Conservation (phyloP, 1,140 invertebrate species). For the Lanistes nyassanus region DNA sequence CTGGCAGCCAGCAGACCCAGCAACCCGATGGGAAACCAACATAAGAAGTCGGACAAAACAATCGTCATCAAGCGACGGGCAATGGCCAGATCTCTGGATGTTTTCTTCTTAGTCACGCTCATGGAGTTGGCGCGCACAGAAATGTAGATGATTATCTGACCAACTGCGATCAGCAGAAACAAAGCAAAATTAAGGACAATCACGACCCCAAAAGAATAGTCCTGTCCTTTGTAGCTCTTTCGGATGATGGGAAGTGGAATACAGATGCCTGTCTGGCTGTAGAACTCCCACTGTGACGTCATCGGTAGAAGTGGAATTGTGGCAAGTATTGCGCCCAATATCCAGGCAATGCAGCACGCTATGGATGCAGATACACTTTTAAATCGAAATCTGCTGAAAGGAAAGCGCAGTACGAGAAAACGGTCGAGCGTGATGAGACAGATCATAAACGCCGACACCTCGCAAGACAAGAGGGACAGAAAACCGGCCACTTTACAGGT, state of each 20-base stretch:
- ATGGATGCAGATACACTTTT: conserved; percentile 19
- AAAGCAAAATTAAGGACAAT: conserved; percentile 38
- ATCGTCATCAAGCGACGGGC: conserved; percentile 28
- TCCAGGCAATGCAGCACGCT: conserved; percentile 23
- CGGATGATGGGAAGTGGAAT: conserved; percentile 38
- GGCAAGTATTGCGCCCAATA: conserved; percentile 16
- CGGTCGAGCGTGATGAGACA: conserved; percentile 45
- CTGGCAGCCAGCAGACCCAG: conserved; percentile 19
- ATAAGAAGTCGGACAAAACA: conserved; percentile 30
- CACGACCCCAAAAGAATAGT: conserved; percentile 38
- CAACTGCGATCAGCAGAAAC: conserved; percentile 37
- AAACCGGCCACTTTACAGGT: conserved; percentile 26
- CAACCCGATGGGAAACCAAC: conserved; percentile 34
- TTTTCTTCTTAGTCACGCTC: not conserved
- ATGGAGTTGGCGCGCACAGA: conserved; percentile 25
- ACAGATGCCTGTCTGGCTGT: conserved; percentile 40
- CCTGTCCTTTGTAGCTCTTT: conserved; percentile 27
- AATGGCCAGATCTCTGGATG: conserved; percentile 20
- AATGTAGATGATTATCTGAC: conserved; percentile 40
- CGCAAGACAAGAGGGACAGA: conserved; percentile 25
- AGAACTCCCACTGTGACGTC: conserved; percentile 33
- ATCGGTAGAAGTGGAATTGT: conserved; percentile 22
- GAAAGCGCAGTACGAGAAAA: conserved; percentile 25
- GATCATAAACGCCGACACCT: conserved; percentile 29
- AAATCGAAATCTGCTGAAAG: conserved; percentile 25